Evolutionary conservation across 2,888 invertebrate genomes (phyloP).

Genomic region (Athrips mouffetella): DNA sequence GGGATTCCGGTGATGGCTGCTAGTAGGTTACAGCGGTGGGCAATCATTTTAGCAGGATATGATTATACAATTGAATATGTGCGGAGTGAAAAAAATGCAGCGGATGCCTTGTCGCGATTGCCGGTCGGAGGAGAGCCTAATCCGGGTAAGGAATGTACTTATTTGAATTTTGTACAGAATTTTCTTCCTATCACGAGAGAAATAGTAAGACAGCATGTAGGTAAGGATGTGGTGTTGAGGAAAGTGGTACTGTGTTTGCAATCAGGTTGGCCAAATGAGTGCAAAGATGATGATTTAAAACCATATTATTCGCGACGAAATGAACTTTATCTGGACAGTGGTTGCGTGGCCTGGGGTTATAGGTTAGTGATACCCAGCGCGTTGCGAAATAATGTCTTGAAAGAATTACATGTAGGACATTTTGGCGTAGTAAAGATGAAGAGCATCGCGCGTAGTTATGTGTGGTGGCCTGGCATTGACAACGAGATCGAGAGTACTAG

Average conservation of each 20-base stretch:
- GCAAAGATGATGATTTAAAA: not conserved
- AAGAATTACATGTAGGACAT: constrained; percentile 22
- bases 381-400: constrained; percentile 15
- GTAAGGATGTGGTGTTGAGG: not conserved
- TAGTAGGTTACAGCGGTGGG: constrained; percentile 17
- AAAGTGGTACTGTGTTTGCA: not conserved
- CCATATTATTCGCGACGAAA: constrained; percentile 13
- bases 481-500: no score
- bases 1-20: constrained; percentile 24
- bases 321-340: constrained; percentile 20
- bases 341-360: constrained; percentile 23
- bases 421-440: constrained; percentile 27
- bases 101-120: constrained; percentile 12
- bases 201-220: not conserved
- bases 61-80: constrained; percentile 10
- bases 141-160: not conserved
- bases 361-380: constrained; percentile 20
- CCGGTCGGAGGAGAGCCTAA: not conserved
- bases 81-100: not conserved
- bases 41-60: constrained; percentile 14
- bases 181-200: constrained; percentile 5
- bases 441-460: no score
- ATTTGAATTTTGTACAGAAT: constrained; percentile 15
- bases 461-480: no score
- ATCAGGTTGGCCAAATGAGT: not conserved